Base-by-base conservation (phyloP, 1,140 invertebrate genomes). In the Rhizoglyphus robini region DNA sequence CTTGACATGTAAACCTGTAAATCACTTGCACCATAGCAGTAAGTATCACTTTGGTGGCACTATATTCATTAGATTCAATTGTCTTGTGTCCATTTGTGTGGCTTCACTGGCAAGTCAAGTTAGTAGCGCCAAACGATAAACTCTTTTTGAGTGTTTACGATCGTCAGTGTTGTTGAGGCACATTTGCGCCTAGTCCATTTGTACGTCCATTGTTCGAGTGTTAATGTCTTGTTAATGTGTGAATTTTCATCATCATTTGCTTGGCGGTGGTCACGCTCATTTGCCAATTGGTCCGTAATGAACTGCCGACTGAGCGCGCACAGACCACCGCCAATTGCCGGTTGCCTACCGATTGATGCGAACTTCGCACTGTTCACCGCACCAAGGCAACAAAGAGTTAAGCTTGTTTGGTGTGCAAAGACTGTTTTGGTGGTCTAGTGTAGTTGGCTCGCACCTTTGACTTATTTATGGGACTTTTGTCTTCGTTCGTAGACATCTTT, bases 171-270 rank as follows among this genome's bases (percentile, higher is more conserved):
- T n/a, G n/a, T n/a, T n/a, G n/a, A n/a, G n/a, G n/a, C n/a, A n/a
- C n/a, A n/a, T n/a, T n/a, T n/a, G n/a, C n/a, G n/a, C n/a, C n/a
- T n/a, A n/a, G n/a, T n/a, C n/a, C n/a, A n/a, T n/a, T n/a, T n/a
- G n/a, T n/a, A n/a, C n/a, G n/a, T n/a, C n/a, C n/a, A n/a, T n/a
- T 25, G 51, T 32, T 5, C 15, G 23, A 8, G 31, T 27, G 23
- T 54, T 54, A 54, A 54, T 54, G 51, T 54, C 31, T 54, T 54
- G 51, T 54, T 54, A 54, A 54, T 54, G 23, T 54, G 51, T 23
- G 51, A 54, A 32, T 20, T 54, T 54, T 54, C 51, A 27, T 54
- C 51, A 27, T 20, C 8, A 54, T 23, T 32, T 5, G 15, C 36
- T 11, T 41, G 36, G 36, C 18, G 8, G 8, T 54, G 51, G 8